Evolutionary conservation across 2,888 invertebrate species (phyloP), one percentile per base, ranked within the genome.

Genomic region (Ochropleura plecta): DNA sequence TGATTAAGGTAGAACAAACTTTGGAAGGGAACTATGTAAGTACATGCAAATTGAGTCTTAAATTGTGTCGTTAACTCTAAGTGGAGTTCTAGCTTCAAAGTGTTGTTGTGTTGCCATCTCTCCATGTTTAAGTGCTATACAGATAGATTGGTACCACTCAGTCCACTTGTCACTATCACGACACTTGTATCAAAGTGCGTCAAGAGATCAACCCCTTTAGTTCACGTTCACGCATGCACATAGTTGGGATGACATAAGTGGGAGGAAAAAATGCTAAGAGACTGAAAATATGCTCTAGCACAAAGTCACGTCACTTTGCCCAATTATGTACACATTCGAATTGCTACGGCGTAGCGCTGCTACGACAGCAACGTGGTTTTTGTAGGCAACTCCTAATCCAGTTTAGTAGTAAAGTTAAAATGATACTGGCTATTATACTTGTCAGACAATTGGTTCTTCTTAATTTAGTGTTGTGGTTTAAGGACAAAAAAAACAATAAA

Each of bases 281-380:
- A 9, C 18, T 46, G 5, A 55, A 75, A 79, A 59, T 18, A 46
- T 57, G 16, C 0, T 5, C 7, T 9, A 59, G 8, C 20, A 40
- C 30, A 53, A 30, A 9, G 46, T 4, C 7, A 40, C 12, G 59
- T 76, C 12, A 20, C 14, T 64, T 30, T 70, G 60, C 20, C 10
- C 20, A 51, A 55, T 30, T 65, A 40, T 49, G 6, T 55, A 16
- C 40, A 40, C 14, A 66, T 5, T 4, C 8, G 8, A 49, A 10
- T 12, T 0, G 48, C 68, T 79, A 79, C 82, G 68, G 16, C 63
- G 78, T 81, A 79, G 64, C 53, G 30, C 1, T 40, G 53, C 48
- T 78, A 76, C 53, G 78, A 46, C 42, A 1, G 40, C 44, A 40
- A 48, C 42, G 42, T 2, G 3, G 0, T 48, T 30, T 40, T 51